Base-by-base conservation (phyloP, 2,797 vertebrate genomes). In the Lagocephalus sceleratus region DNA sequence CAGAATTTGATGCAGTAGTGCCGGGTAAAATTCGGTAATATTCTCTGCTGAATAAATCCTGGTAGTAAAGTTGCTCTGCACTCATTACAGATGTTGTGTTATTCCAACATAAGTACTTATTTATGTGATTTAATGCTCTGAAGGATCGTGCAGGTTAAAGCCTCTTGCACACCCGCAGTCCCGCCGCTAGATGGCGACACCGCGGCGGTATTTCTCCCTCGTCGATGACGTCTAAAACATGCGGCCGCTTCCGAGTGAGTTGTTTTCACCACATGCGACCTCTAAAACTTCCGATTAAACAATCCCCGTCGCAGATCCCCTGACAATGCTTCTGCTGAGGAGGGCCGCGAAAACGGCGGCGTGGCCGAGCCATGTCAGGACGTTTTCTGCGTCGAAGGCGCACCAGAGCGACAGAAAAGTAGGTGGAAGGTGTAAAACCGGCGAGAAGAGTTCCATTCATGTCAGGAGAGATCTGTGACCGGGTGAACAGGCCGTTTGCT, bases 351-450 rank as follows among this genome's bases (percentile, higher is more conserved):
- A 73, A 9, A 16, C 56, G 6, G 61, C 58, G 19, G 23, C 62
- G 47, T 51, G 81, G 56, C 68, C 45, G 17, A 77, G 72, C 38
- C 54, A 50, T 26, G 66, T 71, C 60, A 81, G 91, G 53, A 41
- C 46, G 0, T 85, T 91, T 54, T 91, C 84, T 38, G 47, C 72
- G 0, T 87, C 89, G 0, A 70, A 70, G 26, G 69, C 53, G 67
- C 68, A 59, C 42, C 77, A 67, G 57, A 79, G 50, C 45, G 47
- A 78, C 41, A 88, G 81, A 60, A 91, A 91, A 71, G 91, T 92
- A 74, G 85, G 87, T 54, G n/a, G n/a, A n/a, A n/a, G n/a, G n/a
- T n/a, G n/a, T n/a, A n/a, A n/a, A n/a, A n/a, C n/a, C n/a, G n/a
- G n/a, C n/a, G n/a, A n/a, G n/a, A n/a, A n/a, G n/a, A 23, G 14